A percentile compares a stretch with the other conserved stretches of the same genome.
phyloP scores from a whole-genome alignment of 2,888 invertebrate genomes.

The Drosophila parthenogenetica region DNA sequence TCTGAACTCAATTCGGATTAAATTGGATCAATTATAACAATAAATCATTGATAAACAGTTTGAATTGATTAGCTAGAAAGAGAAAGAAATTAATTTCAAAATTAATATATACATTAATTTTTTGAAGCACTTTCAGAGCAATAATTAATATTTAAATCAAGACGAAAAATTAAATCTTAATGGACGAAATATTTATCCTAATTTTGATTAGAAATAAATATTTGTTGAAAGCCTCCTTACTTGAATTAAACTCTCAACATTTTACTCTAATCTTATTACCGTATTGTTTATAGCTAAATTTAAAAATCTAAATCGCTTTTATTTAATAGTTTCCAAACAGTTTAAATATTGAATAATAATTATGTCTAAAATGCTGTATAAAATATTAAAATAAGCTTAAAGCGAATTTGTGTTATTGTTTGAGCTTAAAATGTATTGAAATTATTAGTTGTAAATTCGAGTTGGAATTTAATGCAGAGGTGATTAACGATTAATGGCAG shows the following conservation, averaged over 20 bases:
- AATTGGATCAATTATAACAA: not conserved
- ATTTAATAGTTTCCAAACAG: not conserved
- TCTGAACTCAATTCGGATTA: not conserved
- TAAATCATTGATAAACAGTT: not conserved
- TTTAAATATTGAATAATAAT: not conserved
- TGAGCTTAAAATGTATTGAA: constrained; percentile 25
- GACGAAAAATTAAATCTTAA: no score
- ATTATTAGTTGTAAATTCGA: constrained; percentile 44
- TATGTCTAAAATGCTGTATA: not conserved
- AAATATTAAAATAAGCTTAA: not conserved
- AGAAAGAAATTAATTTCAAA: no score
- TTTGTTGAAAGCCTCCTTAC: no score
- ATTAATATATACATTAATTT: no score
- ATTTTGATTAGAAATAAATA: no score
- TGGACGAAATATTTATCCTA: no score
- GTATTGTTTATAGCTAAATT: no score
- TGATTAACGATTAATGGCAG: constrained; percentile 78
- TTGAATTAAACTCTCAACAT: no score
- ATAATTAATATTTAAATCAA: no score
- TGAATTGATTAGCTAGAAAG: not conserved
- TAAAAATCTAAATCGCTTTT: no score
- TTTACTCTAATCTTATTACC: no score
- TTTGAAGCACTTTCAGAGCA: no score
- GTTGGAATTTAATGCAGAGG: constrained; percentile 43
- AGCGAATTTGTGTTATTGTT: not conserved